A percentile compares a stretch with the other conserved stretches of the same genome.
Evolutionary conservation across 2,888 invertebrate species (phyloP).

Genomic region (Anthoptus insignis): DNA sequence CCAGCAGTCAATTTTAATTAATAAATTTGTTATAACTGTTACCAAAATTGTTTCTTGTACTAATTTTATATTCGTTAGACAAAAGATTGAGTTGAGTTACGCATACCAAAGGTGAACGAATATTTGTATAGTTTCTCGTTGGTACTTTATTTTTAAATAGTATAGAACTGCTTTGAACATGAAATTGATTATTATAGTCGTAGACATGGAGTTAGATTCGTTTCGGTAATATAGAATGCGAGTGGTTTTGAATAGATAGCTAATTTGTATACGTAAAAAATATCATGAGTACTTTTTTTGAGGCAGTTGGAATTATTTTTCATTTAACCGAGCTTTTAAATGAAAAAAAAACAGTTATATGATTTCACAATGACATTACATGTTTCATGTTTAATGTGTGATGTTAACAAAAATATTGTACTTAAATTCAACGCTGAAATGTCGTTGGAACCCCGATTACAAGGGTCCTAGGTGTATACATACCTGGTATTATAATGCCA

Average conservation of each 20-base stretch:
- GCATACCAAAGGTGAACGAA: not conserved
- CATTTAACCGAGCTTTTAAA: not conserved
- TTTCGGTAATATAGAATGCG: conserved; percentile 6
- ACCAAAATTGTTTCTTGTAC: too few relatives aligned
- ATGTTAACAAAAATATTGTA: too few relatives aligned
- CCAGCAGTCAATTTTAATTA: too few relatives aligned
- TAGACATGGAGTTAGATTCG: not conserved
- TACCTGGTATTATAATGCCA: too few relatives aligned
- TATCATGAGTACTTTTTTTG: too few relatives aligned
- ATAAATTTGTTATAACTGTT: too few relatives aligned
- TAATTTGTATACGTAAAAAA: not conserved
- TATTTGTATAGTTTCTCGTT: conserved; percentile 16
- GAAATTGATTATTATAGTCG: not conserved
- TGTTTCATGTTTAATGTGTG: too few relatives aligned
- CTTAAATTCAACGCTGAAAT: too few relatives aligned
- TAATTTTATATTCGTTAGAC: not conserved
- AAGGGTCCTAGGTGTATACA: too few relatives aligned
- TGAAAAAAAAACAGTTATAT: too few relatives aligned
- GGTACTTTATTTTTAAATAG: not conserved
- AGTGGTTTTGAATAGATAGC: conserved; percentile 19
- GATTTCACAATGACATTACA: too few relatives aligned
- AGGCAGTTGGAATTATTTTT: not conserved
- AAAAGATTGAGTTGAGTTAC: not conserved
- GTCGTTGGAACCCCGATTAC: too few relatives aligned
- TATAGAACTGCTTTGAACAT: conserved; percentile 11